Conservation (phyloP, 2,888 invertebrate species). For the Elegia similella region DNA sequence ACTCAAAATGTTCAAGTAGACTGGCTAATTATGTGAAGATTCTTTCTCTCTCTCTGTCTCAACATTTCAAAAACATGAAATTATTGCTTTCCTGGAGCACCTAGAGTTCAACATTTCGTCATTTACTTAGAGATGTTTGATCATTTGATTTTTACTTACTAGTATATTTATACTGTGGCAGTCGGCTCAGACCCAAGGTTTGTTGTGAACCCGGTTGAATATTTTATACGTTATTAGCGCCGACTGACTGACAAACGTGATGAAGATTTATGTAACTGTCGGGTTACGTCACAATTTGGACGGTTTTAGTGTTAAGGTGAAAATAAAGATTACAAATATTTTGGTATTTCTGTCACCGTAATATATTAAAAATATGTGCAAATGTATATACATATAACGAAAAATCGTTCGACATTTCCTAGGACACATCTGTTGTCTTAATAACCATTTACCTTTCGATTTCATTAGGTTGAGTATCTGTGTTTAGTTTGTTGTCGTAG, state of each 20-base stretch:
- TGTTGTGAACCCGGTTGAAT: conserved; percentile 46
- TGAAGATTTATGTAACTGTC: conserved; percentile 14
- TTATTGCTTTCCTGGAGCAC: too few relatives aligned
- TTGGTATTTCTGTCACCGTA: not conserved
- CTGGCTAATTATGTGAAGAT: too few relatives aligned
- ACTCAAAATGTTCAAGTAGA: too few relatives aligned
- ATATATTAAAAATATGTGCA: not conserved
- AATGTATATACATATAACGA: not conserved
- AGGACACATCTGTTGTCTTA: too few relatives aligned
- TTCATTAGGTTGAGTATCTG: too few relatives aligned
- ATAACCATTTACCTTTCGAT: too few relatives aligned
- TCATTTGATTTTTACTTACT: not conserved
- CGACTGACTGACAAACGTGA: conserved; percentile 36
- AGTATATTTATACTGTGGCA: not conserved
- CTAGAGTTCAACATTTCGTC: too few relatives aligned
- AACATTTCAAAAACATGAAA: too few relatives aligned
- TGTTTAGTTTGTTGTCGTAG: too few relatives aligned
- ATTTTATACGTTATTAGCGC: conserved; percentile 64
- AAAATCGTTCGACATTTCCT: too few relatives aligned
- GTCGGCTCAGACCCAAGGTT: conserved; percentile 41
- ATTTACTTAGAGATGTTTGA: too few relatives aligned
- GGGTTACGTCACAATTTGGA: conserved; percentile 5
- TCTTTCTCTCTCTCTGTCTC: too few relatives aligned
- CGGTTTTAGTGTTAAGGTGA: conserved; percentile 1
- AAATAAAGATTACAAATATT: not conserved